phyloP scores from a whole-genome alignment of 2,113 vertebrate genomes.

The Dromaius novaehollandiae region DNA sequence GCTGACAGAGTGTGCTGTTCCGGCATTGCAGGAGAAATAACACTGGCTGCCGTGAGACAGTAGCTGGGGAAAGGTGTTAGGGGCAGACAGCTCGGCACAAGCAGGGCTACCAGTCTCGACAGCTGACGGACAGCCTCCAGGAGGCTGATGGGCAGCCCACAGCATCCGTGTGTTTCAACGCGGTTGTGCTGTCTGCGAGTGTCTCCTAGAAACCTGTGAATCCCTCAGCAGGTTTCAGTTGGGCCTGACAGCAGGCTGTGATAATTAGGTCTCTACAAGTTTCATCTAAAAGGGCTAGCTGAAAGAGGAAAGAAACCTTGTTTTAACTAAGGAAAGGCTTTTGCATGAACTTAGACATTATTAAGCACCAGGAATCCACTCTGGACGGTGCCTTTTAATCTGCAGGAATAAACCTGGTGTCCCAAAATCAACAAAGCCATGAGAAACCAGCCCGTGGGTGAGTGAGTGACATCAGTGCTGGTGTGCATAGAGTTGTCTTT shows the following conservation, averaged over 20 bases:
- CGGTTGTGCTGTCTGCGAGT: neutral
- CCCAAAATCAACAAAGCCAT: neutral
- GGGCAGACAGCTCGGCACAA: too few relatives aligned
- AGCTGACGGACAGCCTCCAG: too few relatives aligned
- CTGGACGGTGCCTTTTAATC: neutral
- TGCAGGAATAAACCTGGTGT: neutral
- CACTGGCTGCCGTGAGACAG: too few relatives aligned
- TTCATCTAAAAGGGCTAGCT: neutral
- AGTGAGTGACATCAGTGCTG: neutral
- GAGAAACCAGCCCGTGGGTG: neutral
- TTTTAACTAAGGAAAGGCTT: conserved; percentile 2
- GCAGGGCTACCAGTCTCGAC: too few relatives aligned
- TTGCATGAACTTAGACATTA: neutral
- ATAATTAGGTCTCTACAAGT: neutral
- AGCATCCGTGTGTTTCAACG: neutral
- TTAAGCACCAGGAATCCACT: neutral
- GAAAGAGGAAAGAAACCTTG: neutral
- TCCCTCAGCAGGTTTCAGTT: neutral
- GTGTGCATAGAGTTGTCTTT: neutral
- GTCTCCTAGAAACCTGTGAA: conserved; percentile 1
- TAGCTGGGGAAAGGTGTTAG: neutral
- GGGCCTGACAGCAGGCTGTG: neutral
- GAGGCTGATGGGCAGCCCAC: too few relatives aligned
- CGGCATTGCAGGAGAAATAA: neutral
- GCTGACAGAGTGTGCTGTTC: neutral